Percentiles rank a stretch among this genome's conserved stretches.
Conservation (phyloP, 1,140 invertebrate genomes). For the Ips typographus region DNA sequence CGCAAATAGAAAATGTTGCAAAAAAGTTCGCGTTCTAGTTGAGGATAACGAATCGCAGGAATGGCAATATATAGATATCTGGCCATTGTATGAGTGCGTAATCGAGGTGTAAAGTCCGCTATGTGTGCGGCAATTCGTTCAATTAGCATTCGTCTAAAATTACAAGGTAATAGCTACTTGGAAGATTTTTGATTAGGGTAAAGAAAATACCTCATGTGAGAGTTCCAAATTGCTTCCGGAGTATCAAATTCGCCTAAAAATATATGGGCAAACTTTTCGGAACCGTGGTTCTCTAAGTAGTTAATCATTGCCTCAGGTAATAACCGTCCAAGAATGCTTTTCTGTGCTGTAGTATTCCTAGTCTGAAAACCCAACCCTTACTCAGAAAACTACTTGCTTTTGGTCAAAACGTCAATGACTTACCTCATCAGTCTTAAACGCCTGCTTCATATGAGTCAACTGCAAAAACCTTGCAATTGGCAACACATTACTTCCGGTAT, state of each 20-base stretch:
- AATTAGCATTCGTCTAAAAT: slow-evolving; percentile 82
- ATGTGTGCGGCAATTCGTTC: slow-evolving; percentile 96
- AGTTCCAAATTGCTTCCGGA: slow-evolving; percentile 96
- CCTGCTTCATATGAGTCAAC: slow-evolving; percentile 92
- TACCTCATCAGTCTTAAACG: slow-evolving; percentile 89
- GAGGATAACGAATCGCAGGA: slow-evolving; percentile 92
- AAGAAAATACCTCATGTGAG: slow-evolving; percentile 71
- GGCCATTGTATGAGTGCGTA: slow-evolving; percentile 91
- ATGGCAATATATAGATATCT: slow-evolving; percentile 97
- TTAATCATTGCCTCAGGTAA: slow-evolving; percentile 99
- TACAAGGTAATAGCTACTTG: too few relatives aligned
- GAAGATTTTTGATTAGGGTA: not conserved
- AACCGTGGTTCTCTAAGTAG: slow-evolving; percentile 97
- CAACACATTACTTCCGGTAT: slow-evolving; percentile 96
- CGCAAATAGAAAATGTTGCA: slow-evolving; percentile 98
- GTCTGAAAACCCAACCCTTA: not conserved
- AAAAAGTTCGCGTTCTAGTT: slow-evolving; percentile 95
- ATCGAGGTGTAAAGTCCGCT: slow-evolving; percentile 92
- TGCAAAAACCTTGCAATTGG: slow-evolving; percentile 94
- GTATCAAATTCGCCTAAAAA: slow-evolving; percentile 99
- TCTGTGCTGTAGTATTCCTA: slow-evolving; percentile 71
- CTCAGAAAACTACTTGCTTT: not conserved
- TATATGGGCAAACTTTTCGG: slow-evolving; percentile 98
- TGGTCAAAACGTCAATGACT: slow-evolving; percentile 40
- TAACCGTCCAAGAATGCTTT: slow-evolving; percentile 87